phyloP scores from a whole-genome alignment of 2,888 invertebrate species.

The Polyommatus iphigenia region DNA sequence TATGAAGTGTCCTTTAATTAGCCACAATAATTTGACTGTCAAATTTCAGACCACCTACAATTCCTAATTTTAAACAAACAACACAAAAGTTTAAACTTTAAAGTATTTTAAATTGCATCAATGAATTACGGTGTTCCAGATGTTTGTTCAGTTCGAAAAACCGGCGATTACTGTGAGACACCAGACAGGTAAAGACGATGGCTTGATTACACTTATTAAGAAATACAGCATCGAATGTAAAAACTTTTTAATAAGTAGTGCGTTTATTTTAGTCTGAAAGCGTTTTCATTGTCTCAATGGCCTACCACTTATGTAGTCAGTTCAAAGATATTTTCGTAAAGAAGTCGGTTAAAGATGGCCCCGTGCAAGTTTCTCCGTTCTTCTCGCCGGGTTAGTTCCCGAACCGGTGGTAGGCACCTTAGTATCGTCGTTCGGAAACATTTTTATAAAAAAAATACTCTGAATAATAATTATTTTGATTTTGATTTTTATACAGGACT shows the following conservation, averaged over 20 bases:
- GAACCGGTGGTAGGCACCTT: no score
- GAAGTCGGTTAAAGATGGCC: no score
- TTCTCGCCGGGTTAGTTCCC: no score
- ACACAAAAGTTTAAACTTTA: conserved; percentile 15
- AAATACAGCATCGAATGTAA: conserved; percentile 19
- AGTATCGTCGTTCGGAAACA: no score
- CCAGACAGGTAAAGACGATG: conserved; percentile 30
- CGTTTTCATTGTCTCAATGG: background rate
- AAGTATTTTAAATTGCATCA: conserved; percentile 24
- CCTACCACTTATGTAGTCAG: no score
- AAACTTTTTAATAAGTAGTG: conserved; percentile 7
- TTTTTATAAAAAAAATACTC: no score
- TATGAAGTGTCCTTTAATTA: background rate
- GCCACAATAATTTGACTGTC: background rate
- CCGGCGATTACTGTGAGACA: conserved; percentile 32
- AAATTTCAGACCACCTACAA: background rate
- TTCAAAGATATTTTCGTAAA: no score
- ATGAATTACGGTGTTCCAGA: conserved; percentile 32
- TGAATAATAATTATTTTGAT: no score
- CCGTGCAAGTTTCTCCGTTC: no score
- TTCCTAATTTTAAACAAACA: conserved; percentile 21
- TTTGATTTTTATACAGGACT: no score
- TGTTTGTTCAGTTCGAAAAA: conserved; percentile 31
- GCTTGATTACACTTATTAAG: conserved; percentile 34
- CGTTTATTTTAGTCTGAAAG: background rate